phyloP scores from a whole-genome alignment of 2,888 invertebrate species.

The Monochamus alternatus region DNA sequence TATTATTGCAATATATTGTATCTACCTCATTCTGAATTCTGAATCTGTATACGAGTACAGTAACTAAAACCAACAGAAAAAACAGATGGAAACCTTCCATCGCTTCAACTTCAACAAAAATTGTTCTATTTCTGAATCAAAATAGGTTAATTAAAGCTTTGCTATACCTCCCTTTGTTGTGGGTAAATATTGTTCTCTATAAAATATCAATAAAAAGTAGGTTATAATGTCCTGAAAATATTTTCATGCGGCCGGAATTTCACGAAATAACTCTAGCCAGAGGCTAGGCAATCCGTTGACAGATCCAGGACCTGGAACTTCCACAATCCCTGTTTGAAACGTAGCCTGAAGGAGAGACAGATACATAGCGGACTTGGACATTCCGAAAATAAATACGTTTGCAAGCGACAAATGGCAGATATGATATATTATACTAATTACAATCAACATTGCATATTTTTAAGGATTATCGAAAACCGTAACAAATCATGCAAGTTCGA shows the following conservation, averaged over 20 bases:
- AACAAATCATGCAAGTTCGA: no score
- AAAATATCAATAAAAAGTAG: slow-evolving; percentile 5
- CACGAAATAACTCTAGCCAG: slow-evolving; percentile 9
- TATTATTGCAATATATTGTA: no score
- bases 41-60: no score
- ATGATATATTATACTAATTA: not conserved
- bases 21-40: no score
- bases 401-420: not conserved
- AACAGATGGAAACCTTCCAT: no score
- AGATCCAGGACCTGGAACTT: slow-evolving; percentile 20
- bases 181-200: not conserved
- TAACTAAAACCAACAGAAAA: no score
- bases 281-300: slow-evolving; percentile 29
- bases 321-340: not conserved
- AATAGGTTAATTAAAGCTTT: no score
- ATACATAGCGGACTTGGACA: slow-evolving; percentile 4
- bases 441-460: not conserved
- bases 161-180: no score
- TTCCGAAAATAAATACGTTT: not conserved
- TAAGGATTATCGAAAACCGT: no score
- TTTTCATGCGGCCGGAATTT: slow-evolving; percentile 8
- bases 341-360: slow-evolving; percentile 19
- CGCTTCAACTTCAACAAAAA: no score
- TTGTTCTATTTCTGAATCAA: no score
- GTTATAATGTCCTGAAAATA: slow-evolving; percentile 4